Evolutionary conservation across 2,113 vertebrate species (phyloP).

Genomic region (Bungarus multicinctus): DNA sequence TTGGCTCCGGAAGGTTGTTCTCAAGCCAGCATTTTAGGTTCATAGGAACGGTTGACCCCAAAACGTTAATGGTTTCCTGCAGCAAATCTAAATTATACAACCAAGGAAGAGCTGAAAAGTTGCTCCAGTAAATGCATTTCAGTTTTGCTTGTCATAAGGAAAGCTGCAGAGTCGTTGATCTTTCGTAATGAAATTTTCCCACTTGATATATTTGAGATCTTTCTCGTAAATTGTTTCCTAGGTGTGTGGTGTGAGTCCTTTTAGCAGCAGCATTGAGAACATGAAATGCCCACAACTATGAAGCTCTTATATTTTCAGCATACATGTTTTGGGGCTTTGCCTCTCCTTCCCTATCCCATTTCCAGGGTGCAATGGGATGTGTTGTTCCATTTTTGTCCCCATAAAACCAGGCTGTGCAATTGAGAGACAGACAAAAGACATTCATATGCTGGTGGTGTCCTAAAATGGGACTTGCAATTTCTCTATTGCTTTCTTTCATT

Average conservation of each 20-base stretch:
- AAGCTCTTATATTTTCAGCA: neutral
- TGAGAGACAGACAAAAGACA: neutral
- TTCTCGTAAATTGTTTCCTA: neutral
- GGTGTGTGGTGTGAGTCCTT: neutral
- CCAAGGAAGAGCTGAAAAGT: neutral
- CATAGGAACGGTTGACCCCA: neutral
- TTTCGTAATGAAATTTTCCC: neutral
- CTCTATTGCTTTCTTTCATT: neutral
- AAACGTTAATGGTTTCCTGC: neutral
- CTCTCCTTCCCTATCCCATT: no score
- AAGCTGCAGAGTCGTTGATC: neutral
- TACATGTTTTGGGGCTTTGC: no score
- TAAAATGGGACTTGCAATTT: neutral
- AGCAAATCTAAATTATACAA: neutral
- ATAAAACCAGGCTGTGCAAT: neutral
- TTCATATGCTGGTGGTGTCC: neutral
- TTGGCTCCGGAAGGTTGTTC: neutral
- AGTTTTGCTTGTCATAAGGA: neutral
- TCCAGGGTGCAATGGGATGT: neutral
- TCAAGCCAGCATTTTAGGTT: neutral
- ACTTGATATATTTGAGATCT: neutral
- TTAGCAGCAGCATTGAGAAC: neutral
- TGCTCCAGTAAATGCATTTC: neutral
- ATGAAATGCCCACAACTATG: neutral
- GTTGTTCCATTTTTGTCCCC: neutral